These are phyloP conservation scores for Hippocampus kuda DNA, from an alignment of 2,797 vertebrate species.

Conservation along the genomic window DNA sequence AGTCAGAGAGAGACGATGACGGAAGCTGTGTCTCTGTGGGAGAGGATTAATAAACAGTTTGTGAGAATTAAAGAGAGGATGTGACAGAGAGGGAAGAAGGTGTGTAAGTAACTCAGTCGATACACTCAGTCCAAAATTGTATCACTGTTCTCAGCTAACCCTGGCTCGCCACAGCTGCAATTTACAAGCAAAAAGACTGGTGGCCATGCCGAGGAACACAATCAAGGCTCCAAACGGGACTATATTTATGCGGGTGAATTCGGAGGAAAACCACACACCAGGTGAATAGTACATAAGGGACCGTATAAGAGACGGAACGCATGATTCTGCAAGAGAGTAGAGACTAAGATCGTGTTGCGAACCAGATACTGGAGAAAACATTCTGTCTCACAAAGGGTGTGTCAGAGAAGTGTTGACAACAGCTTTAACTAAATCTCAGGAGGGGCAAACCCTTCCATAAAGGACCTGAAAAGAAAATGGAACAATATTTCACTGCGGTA, in stretches of 20 bases:
- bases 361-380: slow-evolving; percentile 2
- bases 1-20: slow-evolving; percentile 48
- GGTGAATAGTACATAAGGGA: slow-evolving; percentile 22
- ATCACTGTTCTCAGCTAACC: not conserved
- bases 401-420: not conserved
- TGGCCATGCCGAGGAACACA: slow-evolving; percentile 13
- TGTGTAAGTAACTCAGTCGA: slow-evolving; percentile 9
- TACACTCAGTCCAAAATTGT: not conserved
- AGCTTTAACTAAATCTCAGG: not conserved
- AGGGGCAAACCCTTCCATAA: not conserved
- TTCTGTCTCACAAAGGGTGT: not conserved
- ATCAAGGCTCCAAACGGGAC: not conserved
- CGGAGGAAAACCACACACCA: slow-evolving; percentile 17
- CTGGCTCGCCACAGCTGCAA: not conserved
- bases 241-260: slow-evolving; percentile 18
- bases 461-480: not conserved
- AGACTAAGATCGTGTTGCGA: slow-evolving; percentile 14
- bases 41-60: slow-evolving; percentile 43
- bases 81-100: slow-evolving; percentile 12
- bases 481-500: not conserved
- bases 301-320: slow-evolving; percentile 18
- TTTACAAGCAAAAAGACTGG: not conserved
- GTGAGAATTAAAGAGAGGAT: slow-evolving; percentile 10
- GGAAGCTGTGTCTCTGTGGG: slow-evolving; percentile 34
- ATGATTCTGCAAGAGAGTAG: slow-evolving; percentile 6